These are phyloP conservation scores for Akabosia matsudoensis DNA, from an alignment of 1,140 invertebrate species.

Conservation along the genomic window DNA sequence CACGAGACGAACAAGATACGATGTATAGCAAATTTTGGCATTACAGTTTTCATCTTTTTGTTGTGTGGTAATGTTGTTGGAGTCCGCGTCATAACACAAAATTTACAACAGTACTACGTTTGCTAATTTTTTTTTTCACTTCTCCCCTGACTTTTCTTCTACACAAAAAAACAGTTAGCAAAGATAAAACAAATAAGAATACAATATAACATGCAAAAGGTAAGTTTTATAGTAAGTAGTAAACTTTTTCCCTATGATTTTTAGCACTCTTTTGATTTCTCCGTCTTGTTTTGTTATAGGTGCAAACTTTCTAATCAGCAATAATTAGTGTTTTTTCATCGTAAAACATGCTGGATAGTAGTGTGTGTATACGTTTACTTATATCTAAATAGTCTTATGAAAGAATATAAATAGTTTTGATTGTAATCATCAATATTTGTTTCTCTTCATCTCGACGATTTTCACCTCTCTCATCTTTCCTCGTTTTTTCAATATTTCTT, in stretches of 20 bases:
- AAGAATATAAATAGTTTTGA: neutral
- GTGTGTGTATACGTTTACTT: no score
- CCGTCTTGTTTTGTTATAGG: no score
- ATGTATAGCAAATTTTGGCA: neutral
- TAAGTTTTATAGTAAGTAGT: neutral
- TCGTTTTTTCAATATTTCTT: no score
- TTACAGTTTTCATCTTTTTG: conserved; percentile 7
- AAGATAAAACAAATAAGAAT: neutral
- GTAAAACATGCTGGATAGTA: no score
- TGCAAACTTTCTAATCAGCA: no score
- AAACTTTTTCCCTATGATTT: neutral
- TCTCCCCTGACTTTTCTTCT: neutral
- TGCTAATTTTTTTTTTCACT: neutral
- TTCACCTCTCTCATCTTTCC: no score
- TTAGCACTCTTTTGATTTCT: neutral
- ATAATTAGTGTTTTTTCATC: no score
- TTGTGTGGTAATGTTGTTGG: conserved; percentile 17
- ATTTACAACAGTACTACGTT: neutral
- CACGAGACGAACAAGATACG: neutral
- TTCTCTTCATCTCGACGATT: no score
- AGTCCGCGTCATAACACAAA: neutral
- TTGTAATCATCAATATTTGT: neutral
- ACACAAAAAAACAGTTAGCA: neutral
- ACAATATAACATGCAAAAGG: neutral
- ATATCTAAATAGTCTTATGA: conserved; percentile 15